Base-by-base conservation (phyloP, 1,140 invertebrate genomes). In the Lethrus apterus region DNA sequence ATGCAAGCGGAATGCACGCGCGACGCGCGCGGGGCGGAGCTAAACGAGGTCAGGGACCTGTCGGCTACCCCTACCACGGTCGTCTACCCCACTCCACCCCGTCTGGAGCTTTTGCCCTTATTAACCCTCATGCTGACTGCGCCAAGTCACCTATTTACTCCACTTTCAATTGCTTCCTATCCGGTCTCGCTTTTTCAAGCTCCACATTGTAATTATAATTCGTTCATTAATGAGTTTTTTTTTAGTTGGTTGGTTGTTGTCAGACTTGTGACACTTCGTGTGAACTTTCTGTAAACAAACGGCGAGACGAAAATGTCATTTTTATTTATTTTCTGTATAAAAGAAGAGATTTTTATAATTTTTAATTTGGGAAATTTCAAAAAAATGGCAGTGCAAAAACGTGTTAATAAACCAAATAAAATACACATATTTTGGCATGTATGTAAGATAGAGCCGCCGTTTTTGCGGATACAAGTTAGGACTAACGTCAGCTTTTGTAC, bases 1-100 rank as follows among this genome's bases (percentile, higher is more conserved):
- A 45, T 54, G 53, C 51, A 53, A 46, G 41, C 31, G 56, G 54
- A 58, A 58, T 58, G 56, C 56, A 58, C 29, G 50, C 32, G 38
- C 9, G 34, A 15, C 35, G 48, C 20, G 47, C 32, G 44, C 30
- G 43, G 47, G 55, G 47, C 44, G 56, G 48, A 45, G 48, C 48
- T 41, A 53, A 56, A 55, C 55, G 57, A 60, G 59, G 59, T 60
- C 59, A 60, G 59, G 59, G 56, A 60, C 59, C 59, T 60, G 52
- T 35, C 33, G 49, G 40, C 49, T 26, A 35, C 43, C 41, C 40
- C 59, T 34, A 8, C 47, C 52, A 51, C 31, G 26, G 30, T 19
- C 40, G 44, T 43, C 44, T 46, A 48, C 50, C 44, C 50, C 54
- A 29, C 45, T 43, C 21, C 38, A 24, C 44, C 36, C 43, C 47